Percentiles rank a stretch among this genome's conserved stretches.
Conservation (phyloP, 2,113 vertebrate species). For the Bombycilla garrulus region DNA sequence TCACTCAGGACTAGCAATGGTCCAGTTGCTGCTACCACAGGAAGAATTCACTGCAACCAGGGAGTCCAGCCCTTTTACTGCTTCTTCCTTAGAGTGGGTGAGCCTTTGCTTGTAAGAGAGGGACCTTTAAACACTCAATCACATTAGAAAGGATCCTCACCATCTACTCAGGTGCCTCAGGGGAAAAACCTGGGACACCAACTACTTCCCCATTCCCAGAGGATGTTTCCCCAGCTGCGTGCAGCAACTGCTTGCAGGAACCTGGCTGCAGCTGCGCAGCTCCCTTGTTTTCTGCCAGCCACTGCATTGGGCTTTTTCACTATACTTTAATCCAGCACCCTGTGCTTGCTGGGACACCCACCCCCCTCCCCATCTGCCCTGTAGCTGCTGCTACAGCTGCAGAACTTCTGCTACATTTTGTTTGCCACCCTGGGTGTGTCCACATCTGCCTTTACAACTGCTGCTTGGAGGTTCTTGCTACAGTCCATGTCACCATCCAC, state of each 20-base stretch:
- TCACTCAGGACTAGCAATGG: fast-evolving
- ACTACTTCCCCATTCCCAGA: background rate
- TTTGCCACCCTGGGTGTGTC: background rate
- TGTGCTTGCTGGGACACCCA: fast-evolving
- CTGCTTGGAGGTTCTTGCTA: background rate
- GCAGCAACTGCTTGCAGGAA: background rate
- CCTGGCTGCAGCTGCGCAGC: fast-evolving
- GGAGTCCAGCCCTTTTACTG: background rate
- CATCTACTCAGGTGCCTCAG: background rate
- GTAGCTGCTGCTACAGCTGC: background rate
- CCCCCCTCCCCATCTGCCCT: background rate
- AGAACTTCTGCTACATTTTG: background rate
- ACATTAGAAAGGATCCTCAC: background rate
- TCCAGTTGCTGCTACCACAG: fast-evolving
- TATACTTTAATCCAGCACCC: background rate
- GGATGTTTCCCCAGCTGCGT: fast-evolving
- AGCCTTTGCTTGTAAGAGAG: background rate
- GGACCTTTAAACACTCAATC: background rate
- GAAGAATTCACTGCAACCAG: background rate
- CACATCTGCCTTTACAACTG: fast-evolving
- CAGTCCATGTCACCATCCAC: background rate
- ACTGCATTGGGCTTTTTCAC: fast-evolving
- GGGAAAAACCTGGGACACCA: background rate
- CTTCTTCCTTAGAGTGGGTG: background rate
- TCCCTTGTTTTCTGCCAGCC: background rate